A percentile compares a stretch with the other conserved stretches of the same genome.
Conservation (phyloP, 2,113 vertebrate genomes). For the Mormyrus iriodes region DNA sequence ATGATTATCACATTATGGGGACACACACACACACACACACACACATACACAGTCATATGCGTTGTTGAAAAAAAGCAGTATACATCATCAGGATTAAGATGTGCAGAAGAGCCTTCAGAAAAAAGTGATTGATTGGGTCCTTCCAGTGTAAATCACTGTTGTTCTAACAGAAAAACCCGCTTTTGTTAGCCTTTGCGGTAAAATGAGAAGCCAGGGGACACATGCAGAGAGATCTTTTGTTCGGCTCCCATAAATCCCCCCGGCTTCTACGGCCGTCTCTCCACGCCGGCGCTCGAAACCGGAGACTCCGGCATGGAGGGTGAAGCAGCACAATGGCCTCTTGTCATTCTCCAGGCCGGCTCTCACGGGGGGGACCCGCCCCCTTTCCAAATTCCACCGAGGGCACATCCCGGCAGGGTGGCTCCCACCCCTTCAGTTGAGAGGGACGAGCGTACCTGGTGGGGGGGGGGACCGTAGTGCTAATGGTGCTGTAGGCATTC, state of each 20-base stretch:
- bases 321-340: slow-evolving; percentile 35
- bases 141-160: slow-evolving; percentile 10
- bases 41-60: neutral
- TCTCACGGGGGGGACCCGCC: slow-evolving; percentile 27
- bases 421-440: slow-evolving; percentile 3
- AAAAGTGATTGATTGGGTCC: neutral
- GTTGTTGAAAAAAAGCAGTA: neutral
- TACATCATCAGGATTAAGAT: neutral
- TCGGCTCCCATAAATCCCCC: slow-evolving; percentile 22
- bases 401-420: slow-evolving; percentile 12
- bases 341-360: slow-evolving; percentile 37
- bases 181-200: slow-evolving; percentile 44
- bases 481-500: neutral
- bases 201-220: slow-evolving; percentile 46
- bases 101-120: neutral
- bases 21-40: neutral
- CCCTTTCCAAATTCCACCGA: slow-evolving; percentile 19
- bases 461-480: neutral
- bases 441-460: neutral
- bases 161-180: slow-evolving; percentile 50
- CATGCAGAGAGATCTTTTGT: slow-evolving; percentile 42
- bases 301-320: slow-evolving; percentile 32
- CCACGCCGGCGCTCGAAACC: slow-evolving; percentile 39
- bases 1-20: too few relatives aligned
- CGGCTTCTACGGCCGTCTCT: slow-evolving; percentile 18